Evolutionary conservation across 2,113 vertebrate genomes (phyloP), one percentile per base, ranked within the genome.

Genomic region (Macrotus californicus): DNA sequence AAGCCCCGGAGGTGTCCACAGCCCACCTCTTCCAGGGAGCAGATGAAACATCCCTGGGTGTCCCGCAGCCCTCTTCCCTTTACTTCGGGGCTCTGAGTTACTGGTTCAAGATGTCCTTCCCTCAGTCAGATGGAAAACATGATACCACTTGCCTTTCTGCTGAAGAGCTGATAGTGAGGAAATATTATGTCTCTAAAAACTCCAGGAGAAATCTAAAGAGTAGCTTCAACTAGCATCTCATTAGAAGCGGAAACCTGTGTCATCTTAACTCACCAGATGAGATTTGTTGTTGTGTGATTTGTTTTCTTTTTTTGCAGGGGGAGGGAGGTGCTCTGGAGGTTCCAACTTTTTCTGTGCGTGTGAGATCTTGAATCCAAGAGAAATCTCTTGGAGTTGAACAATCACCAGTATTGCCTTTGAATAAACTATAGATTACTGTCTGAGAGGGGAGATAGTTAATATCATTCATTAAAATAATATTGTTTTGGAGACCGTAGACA

Each of bases 151-250:
- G 97, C 73, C 50, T 97, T 90, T 96, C 94, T 97, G 85, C 95
- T 93, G 94, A 98, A 97, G 95, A 97, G 89, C 81, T 97, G 98
- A 98, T 98, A 98, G 98, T 98, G 96, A 98, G 97, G 98, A 98
- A 98, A 98, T 98, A 98, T 97, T 98, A 94, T 96, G 93, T 95
- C 88, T 98, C 89, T 94, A 96, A 89, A 98, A 97, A 76, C 82
- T 98, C 93, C 97, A 72, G 67, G 97, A 98, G 98, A 98, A 98
- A 98, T 97, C 94, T 96, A 90, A 98, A 97, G 76, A 97, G 73
- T 83, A 94, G n/a, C 97, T 98, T 97, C 90, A 93, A 97, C 96
- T 97, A 97, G 73, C 88, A 93, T 97, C 97, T 98, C 67, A 79
- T 98, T 98, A 97, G 90, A 91, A 93, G 81, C 91, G 39, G 61